These are phyloP conservation scores for Phalanger gymnotis DNA, from an alignment of 2,797 vertebrate species.

Conservation along the genomic window DNA sequence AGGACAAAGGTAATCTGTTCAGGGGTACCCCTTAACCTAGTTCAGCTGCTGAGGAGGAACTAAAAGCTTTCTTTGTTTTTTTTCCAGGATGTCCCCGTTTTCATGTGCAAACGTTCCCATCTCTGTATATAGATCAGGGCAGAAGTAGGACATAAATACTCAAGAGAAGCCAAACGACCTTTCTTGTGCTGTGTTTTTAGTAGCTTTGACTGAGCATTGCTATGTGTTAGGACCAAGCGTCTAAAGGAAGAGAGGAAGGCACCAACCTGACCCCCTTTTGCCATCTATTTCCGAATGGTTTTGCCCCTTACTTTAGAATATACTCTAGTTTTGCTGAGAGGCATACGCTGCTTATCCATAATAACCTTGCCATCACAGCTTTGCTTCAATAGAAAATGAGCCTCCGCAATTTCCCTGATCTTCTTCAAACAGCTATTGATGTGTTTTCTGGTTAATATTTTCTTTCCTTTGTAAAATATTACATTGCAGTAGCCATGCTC, in stretches of 20 bases:
- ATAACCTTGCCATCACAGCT: constrained; percentile 74
- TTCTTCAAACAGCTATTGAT: constrained; percentile 54
- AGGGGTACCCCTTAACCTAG: neutral
- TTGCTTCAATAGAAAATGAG: constrained; percentile 78
- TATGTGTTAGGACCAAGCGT: neutral
- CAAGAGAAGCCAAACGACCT: neutral
- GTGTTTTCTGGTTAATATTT: constrained; percentile 52
- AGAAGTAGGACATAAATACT: neutral
- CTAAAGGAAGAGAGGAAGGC: neutral
- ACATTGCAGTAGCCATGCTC: neutral
- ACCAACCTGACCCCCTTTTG: neutral
- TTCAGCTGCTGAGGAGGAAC: neutral
- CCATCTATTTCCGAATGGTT: constrained; percentile 14
- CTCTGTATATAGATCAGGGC: accelerated
- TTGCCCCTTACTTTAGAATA: constrained; percentile 47
- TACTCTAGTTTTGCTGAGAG: constrained; percentile 13
- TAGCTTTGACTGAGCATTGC: neutral
- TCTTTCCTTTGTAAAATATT: constrained; percentile 44
- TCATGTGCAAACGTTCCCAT: neutral
- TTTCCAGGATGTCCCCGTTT: neutral
- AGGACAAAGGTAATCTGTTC: neutral
- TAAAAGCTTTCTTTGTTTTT: neutral
- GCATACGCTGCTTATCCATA: constrained; percentile 62
- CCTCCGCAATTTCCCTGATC: constrained; percentile 56
- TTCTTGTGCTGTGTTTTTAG: neutral